Conservation (phyloP, 2,797 vertebrate species). For the Spinibarbus caldwelli region DNA sequence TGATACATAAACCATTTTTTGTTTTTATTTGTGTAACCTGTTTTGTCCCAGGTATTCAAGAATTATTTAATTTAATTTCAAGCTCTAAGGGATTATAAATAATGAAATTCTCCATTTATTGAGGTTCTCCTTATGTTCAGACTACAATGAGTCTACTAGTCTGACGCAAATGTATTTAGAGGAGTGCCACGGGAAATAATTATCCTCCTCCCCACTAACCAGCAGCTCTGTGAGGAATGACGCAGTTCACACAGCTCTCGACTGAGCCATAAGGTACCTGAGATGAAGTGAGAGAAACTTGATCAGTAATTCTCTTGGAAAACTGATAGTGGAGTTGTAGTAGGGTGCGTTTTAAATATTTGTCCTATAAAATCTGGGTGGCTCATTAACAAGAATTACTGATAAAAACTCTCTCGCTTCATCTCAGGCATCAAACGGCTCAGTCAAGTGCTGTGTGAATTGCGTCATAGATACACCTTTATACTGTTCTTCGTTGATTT, state of each 20-base stretch:
- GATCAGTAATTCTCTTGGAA: neutral
- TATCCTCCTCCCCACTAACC: conserved; percentile 17
- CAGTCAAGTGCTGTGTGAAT: neutral
- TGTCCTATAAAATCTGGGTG: neutral
- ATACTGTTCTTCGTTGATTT: neutral
- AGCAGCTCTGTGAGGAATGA: conserved; percentile 36
- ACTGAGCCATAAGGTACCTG: neutral
- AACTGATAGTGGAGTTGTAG: neutral
- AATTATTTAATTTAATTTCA: neutral
- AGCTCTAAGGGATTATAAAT: neutral
- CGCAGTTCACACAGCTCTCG: conserved; percentile 17
- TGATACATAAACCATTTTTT: neutral
- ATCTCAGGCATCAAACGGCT: neutral
- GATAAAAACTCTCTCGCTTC: neutral
- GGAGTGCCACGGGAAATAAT: conserved; percentile 42
- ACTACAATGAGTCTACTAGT: conserved; percentile 20
- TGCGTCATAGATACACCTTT: neutral
- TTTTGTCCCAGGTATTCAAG: no score
- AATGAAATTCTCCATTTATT: neutral
- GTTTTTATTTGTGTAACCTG: neutral
- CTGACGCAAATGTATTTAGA: conserved; percentile 43
- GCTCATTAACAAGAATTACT: neutral
- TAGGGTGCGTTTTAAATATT: neutral
- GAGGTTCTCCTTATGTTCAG: neutral
- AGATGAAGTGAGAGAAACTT: neutral